Percentiles rank a stretch among this genome's conserved stretches.
Evolutionary conservation across 2,797 vertebrate species (phyloP).

Genomic region (Eremophila alpestris): DNA sequence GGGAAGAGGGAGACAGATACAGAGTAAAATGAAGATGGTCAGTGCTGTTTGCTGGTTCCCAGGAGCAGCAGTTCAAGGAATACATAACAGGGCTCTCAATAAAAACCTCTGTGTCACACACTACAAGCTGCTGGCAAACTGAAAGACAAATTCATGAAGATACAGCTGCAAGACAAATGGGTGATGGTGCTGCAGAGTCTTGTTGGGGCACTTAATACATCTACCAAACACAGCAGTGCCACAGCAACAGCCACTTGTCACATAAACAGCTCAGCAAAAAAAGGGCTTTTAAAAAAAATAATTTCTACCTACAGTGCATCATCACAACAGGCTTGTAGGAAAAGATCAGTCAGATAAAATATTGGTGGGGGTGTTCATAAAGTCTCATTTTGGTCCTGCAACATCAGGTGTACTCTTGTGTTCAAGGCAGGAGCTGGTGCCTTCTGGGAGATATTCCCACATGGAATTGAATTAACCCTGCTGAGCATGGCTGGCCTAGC

Average conservation of each 20-base stretch:
- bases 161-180: conserved; percentile 23
- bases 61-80: conserved; percentile 18
- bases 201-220: not conserved
- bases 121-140: not conserved
- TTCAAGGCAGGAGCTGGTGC: not conserved
- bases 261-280: not conserved
- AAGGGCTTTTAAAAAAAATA: not conserved
- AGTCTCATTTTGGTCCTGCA: not conserved
- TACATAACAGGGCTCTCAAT: conserved; percentile 9
- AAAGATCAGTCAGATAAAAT: not conserved
- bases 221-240: not conserved
- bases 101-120: conserved; percentile 1
- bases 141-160: conserved; percentile 41
- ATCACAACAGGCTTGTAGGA: not conserved
- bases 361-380: not conserved
- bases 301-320: not conserved
- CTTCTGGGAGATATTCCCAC: not conserved
- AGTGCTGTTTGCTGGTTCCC: not conserved
- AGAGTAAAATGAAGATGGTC: not conserved
- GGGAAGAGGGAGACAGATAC: not conserved
- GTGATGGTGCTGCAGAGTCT: not conserved
- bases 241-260: not conserved
- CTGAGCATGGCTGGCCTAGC: not conserved
- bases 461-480: not conserved
- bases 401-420: not conserved